These are phyloP conservation scores for Hemitrygon akajei DNA, from an alignment of 2,797 vertebrate genomes.

Conservation along the genomic window DNA sequence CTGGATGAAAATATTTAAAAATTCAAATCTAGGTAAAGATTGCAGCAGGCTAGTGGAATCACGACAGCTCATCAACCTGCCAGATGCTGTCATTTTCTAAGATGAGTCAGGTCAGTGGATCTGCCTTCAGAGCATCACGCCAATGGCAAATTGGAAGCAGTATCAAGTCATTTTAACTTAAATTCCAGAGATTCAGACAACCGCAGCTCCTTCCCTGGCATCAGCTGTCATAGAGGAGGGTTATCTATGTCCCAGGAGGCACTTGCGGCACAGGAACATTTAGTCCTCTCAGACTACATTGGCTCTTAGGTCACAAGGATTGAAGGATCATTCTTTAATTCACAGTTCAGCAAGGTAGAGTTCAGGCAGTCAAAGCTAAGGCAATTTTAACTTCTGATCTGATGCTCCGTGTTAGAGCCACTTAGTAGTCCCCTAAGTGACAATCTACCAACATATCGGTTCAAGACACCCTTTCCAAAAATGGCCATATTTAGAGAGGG, in stretches of 20 bases:
- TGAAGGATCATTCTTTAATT: not conserved
- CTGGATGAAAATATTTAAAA: not conserved
- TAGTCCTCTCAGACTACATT: not conserved
- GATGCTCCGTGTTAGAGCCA: not conserved
- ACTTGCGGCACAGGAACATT: not conserved
- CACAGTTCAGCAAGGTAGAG: too few species aligned
- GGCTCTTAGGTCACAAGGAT: not conserved
- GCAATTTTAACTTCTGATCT: not conserved
- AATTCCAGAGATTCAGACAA: not conserved
- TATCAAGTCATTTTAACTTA: not conserved
- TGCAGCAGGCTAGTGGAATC: not conserved
- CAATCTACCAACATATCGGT: not conserved
- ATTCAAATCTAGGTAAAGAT: not conserved
- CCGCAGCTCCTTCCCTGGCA: not conserved
- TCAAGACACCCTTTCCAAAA: not conserved
- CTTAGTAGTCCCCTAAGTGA: not conserved
- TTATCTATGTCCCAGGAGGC: not conserved
- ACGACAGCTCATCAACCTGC: not conserved
- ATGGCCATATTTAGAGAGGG: not conserved
- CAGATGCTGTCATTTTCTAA: not conserved
- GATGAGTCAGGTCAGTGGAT: not conserved
- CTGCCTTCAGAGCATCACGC: not conserved
- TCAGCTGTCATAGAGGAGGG: not conserved
- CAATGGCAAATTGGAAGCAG: not conserved
- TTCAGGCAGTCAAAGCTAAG: not conserved